A percentile compares a stretch with the other conserved stretches of the same genome.
These are phyloP conservation scores for Tachycineta bicolor DNA, from an alignment of 2,113 vertebrate genomes.

Conservation along the genomic window DNA sequence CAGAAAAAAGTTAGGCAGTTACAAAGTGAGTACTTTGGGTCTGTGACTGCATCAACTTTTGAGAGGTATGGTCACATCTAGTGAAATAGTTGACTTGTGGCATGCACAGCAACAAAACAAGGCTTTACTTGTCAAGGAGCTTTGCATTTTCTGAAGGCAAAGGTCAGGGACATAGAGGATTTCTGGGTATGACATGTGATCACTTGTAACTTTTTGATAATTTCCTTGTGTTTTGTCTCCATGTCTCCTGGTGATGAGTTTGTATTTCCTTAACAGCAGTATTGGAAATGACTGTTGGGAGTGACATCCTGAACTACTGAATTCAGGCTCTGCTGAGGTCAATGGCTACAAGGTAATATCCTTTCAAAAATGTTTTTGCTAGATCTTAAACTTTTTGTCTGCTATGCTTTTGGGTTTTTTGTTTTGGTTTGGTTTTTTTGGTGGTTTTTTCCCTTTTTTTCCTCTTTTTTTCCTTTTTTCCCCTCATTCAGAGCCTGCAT, in stretches of 20 bases:
- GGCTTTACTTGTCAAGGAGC: not conserved
- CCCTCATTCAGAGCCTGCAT: not conserved
- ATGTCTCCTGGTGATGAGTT: not conserved
- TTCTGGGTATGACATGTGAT: not conserved
- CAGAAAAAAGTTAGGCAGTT: not conserved
- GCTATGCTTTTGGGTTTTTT: not conserved
- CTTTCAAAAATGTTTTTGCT: not conserved
- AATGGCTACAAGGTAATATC: not conserved
- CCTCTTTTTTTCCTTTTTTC: not conserved
- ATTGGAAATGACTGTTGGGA: not conserved
- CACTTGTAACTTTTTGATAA: not conserved
- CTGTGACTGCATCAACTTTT: not conserved
- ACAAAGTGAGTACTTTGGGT: not conserved
- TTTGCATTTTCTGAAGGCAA: not conserved
- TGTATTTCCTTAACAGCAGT: not conserved
- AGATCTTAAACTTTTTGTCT: not conserved
- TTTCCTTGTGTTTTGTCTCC: not conserved
- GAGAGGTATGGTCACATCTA: not conserved
- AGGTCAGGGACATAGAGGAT: not conserved
- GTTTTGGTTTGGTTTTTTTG: not conserved
- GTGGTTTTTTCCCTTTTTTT: too few relatives aligned
- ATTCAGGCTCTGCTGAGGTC: not conserved
- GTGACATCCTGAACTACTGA: constrained; percentile 8
- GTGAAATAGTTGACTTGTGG: not conserved
- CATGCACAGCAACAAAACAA: not conserved